These are phyloP conservation scores for Cranoglanis bouderius DNA, from an alignment of 2,113 vertebrate genomes.

Conservation along the genomic window DNA sequence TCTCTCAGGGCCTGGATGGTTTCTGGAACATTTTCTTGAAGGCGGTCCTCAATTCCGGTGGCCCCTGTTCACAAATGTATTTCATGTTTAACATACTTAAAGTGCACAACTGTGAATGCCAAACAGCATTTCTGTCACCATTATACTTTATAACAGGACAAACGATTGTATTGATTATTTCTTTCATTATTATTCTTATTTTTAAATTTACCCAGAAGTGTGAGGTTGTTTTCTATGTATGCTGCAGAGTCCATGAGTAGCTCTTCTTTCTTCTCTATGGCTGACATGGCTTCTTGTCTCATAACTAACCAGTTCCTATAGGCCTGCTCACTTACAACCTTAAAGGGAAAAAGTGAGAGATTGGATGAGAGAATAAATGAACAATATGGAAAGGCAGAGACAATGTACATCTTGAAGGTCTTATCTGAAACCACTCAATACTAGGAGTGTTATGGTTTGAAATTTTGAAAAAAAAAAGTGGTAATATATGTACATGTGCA, in stretches of 20 bases:
- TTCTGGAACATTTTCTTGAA: constrained; percentile 90
- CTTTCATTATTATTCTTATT: not conserved
- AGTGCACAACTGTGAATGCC: not conserved
- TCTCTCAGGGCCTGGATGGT: constrained; percentile 83
- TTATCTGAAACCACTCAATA: not conserved
- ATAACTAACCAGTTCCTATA: constrained; percentile 82
- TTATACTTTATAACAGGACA: not conserved
- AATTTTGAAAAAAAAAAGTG: not conserved
- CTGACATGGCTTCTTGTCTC: constrained; percentile 80
- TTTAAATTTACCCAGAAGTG: constrained; percentile 74
- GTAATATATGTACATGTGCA: not conserved
- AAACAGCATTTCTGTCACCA: not conserved
- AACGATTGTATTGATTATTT: not conserved
- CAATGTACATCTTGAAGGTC: not conserved
- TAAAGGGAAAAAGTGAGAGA: constrained; percentile 28
- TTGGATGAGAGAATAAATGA: not conserved
- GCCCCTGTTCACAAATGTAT: constrained; percentile 74
- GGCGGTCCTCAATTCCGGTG: constrained; percentile 93
- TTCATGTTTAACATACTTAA: not conserved
- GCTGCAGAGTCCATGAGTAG: constrained; percentile 78
- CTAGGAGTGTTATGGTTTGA: not conserved
- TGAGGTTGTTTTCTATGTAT: constrained; percentile 79
- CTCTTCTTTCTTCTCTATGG: constrained; percentile 80
- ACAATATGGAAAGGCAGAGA: not conserved
- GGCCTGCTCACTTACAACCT: constrained; percentile 82